phyloP scores from a whole-genome alignment of 2,113 vertebrate genomes.

The Psophia crepitans region DNA sequence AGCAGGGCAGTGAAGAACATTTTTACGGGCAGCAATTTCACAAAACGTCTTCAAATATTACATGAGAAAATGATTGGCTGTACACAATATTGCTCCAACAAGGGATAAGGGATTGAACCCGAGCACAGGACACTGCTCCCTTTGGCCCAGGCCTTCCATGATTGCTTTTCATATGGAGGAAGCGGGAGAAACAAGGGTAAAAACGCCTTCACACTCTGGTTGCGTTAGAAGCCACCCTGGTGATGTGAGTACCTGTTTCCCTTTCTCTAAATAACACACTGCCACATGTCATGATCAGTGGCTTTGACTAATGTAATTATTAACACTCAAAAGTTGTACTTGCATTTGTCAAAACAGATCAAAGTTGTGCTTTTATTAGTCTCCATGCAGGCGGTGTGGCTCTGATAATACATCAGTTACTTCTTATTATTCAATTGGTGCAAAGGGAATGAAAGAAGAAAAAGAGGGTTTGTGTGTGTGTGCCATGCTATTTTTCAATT shows the following conservation, averaged over 20 bases:
- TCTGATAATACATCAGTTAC: background rate
- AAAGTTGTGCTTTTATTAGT: conserved; percentile 44
- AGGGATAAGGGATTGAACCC: background rate
- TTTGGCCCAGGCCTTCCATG: background rate
- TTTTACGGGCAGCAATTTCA: background rate
- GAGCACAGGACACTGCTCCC: background rate
- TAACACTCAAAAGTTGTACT: conserved; percentile 41
- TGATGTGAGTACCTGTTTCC: background rate
- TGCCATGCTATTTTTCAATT: conserved; percentile 42
- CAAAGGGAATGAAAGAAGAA: background rate
- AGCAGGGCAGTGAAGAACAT: background rate
- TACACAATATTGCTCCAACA: background rate
- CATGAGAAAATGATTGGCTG: background rate
- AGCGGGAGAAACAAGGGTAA: background rate
- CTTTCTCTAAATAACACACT: conserved; percentile 31
- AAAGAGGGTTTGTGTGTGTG: background rate
- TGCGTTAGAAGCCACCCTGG: background rate
- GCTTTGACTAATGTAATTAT: conserved; percentile 51
- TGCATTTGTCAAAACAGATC: conserved; percentile 55
- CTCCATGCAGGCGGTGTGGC: background rate
- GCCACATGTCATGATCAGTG: background rate
- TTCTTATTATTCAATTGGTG: conserved; percentile 14
- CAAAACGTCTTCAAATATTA: background rate
- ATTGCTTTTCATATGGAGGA: background rate
- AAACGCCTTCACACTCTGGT: background rate